These are phyloP conservation scores for Spea bombifrons DNA, from an alignment of 2,113 vertebrate species.

Conservation along the genomic window DNA sequence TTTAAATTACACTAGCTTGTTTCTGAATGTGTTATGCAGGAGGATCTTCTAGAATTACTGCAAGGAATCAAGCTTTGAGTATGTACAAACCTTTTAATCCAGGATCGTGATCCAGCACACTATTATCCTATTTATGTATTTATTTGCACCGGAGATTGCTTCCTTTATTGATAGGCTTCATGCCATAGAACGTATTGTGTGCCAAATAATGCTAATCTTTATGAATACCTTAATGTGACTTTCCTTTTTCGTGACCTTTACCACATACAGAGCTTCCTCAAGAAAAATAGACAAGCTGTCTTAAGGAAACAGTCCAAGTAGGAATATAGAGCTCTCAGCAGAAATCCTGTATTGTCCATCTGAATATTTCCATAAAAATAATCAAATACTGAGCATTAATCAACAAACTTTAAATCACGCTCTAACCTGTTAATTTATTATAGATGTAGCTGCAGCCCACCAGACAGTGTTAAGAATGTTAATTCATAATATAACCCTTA, in stretches of 20 bases:
- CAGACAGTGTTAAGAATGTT: too few species aligned
- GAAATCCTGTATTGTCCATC: too few species aligned
- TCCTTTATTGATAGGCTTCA: slow-evolving; percentile 57
- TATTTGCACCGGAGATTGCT: slow-evolving; percentile 63
- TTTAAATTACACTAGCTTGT: slow-evolving; percentile 1
- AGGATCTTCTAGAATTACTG: slow-evolving; percentile 48
- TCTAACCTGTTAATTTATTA: too few species aligned
- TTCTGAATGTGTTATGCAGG: slow-evolving; percentile 36
- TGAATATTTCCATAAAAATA: too few species aligned
- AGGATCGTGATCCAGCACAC: slow-evolving; percentile 70
- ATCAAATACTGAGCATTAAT: too few species aligned
- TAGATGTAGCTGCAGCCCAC: too few species aligned
- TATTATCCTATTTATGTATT: slow-evolving; percentile 61
- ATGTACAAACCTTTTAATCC: slow-evolving; percentile 68
- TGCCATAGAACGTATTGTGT: slow-evolving; percentile 63
- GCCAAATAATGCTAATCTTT: slow-evolving; percentile 65
- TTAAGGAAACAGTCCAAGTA: slow-evolving; percentile 1
- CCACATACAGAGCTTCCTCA: slow-evolving; percentile 51
- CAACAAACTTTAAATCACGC: too few species aligned
- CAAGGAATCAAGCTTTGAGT: slow-evolving; percentile 64
- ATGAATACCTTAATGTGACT: slow-evolving; percentile 63
- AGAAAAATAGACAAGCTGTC: slow-evolving; percentile 20
- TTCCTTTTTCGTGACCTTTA: slow-evolving; percentile 65
- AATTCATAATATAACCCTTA: too few species aligned
- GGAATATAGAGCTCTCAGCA: slow-evolving; percentile 11